These are phyloP conservation scores for Hydrolagus affinis DNA, from an alignment of 2,113 vertebrate genomes.

Conservation along the genomic window DNA sequence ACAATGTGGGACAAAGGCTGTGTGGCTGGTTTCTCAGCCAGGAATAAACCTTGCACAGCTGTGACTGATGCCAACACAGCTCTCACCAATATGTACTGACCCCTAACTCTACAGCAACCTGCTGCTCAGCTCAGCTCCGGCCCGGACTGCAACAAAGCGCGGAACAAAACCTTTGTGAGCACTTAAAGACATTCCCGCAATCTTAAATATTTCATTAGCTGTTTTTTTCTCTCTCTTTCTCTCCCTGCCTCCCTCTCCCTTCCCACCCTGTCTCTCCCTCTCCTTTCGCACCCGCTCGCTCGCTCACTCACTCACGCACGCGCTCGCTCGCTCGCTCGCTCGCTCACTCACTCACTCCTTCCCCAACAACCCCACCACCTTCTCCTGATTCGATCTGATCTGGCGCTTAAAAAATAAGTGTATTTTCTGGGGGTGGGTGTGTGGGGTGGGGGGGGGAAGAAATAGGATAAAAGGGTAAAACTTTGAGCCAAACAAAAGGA, in stretches of 20 bases:
- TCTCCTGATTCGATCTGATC: neutral
- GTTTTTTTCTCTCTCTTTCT: neutral
- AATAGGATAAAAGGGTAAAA: neutral
- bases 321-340: no score
- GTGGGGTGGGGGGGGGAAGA: no score
- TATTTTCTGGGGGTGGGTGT: slow-evolving; percentile 3
- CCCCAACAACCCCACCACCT: no score
- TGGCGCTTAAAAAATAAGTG: neutral
- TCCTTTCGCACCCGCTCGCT: no score
- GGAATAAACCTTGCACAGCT: slow-evolving; percentile 68
- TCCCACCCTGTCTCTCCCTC: neutral
- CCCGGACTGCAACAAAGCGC: slow-evolving; percentile 54
- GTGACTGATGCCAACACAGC: slow-evolving; percentile 72
- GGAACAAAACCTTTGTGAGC: slow-evolving; percentile 63
- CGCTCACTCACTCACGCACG: no score
- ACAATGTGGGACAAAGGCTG: slow-evolving; percentile 71
- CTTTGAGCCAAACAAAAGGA: slow-evolving; percentile 24
- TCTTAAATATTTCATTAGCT: slow-evolving; percentile 83
- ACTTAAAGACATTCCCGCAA: slow-evolving; percentile 59
- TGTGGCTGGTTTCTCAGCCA: slow-evolving; percentile 72
- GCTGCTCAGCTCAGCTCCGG: slow-evolving; percentile 56
- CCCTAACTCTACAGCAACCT: slow-evolving; percentile 63
- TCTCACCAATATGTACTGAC: slow-evolving; percentile 72
- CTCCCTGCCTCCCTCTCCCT: neutral
- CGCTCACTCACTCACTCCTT: no score